Base-by-base conservation (phyloP, 2,113 vertebrate species). In the Macquaria ambigua region DNA sequence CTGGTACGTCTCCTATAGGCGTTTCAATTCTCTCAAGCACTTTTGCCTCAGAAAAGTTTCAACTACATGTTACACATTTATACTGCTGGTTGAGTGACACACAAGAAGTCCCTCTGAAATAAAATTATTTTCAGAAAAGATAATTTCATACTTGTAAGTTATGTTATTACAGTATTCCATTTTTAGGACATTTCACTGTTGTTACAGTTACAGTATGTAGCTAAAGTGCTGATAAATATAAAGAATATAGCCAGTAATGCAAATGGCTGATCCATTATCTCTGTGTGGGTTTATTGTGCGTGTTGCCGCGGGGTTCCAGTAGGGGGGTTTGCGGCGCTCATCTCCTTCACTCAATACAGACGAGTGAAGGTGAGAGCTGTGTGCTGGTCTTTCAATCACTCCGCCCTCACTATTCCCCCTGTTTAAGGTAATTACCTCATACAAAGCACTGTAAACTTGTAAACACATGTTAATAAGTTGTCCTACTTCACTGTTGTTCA, bases 381-480 rank as follows among this genome's bases (percentile, higher is more conserved):
- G 46, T 59, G 31, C n/a, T 12, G 41, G 41, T 41, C 41, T 8
- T 2, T 41, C 8, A 10, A 41, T 41, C 41, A 8, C 41, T 41
- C 9, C 9, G 8, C 0, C 53, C 0, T 16, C 4, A 6, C 55
- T 14, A 20, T 43, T 25, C 14, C 0, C 21, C n/a, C 21, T 21
- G 9, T 41, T 28, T 64, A 25, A 37, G 20, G 28, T 39, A 72
- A 39, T 37, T n/a, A 37, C 6, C 50, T 1, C 37, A 2, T 4
- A 21, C 43, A 50, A 50, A 70, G 18, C 67, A 34, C 18, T 12
- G n/a, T 48, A 11, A 34, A 25, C 46, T 18, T 21, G 41, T 48
- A 31, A 34, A 25, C 25, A 34, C 16, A 52, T 52, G 25, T 12
- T 71, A 34, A 53, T 53, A 1, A 25, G 18, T 28, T 68, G 14